Base-by-base conservation (phyloP, 2,888 invertebrate species). In the Pyrocoelia pectoralis region DNA sequence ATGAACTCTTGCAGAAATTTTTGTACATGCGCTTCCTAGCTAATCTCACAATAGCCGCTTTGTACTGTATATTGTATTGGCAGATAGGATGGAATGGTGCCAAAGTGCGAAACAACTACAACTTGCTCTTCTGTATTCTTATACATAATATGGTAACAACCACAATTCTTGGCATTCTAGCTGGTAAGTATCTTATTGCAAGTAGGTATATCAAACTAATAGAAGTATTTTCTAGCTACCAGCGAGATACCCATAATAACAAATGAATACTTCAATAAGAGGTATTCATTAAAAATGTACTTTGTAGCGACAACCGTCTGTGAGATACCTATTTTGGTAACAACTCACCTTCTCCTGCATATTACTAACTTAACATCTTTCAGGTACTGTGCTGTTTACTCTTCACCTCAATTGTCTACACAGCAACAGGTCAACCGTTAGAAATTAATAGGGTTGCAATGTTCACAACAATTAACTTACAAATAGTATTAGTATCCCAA, bases 91-190 rank as follows among this genome's bases (percentile, higher is more conserved):
- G 85, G 65, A 90, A 93, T 68, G 94, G 92, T 0, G 88, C 89
- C 0, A 83, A 91, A 69, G 92, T 93, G 0, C 74, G 93, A 52
- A 91, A 93, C 74, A 94, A 94, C 79, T 94, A 93, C 74, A 94
- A 93, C 81, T 86, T 95, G 64, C 83, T 97, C 10, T 97, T 97
- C 81, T 92, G 95, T 38, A 92, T 95, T 72, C 85, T 97, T 63
- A 93, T 97, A 85, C 97, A 97, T 80, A 92, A 95, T 74, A 94
- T 93, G 85, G 93, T 93, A 91, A 90, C 93, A 1, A 91, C 93
- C 0, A 93, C 93, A 93, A 94, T 94, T 94, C 83, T 94, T 13
- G 93, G 93, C 0, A 91, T 94, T 65, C 84, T 94, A 24, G 93
- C 93, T 9, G 93, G 94, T 94, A 82, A 87, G 91, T 85, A 49